A percentile compares a stretch with the other conserved stretches of the same genome.
These are phyloP conservation scores for Pelecanus crispus DNA, from an alignment of 2,113 vertebrate species.

Conservation along the genomic window DNA sequence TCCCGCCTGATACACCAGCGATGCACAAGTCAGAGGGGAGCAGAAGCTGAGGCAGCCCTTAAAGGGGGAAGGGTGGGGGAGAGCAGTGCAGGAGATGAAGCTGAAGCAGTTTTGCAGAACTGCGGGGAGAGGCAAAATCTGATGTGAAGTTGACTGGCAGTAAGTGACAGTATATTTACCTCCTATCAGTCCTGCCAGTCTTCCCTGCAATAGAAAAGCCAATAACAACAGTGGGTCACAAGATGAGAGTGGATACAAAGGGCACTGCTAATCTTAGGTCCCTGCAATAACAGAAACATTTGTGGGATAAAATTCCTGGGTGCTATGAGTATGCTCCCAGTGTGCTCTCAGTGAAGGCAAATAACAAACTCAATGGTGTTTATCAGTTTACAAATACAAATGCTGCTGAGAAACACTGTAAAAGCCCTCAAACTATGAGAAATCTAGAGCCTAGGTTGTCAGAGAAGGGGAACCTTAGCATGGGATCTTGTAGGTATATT, in stretches of 20 bases:
- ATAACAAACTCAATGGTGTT: not conserved
- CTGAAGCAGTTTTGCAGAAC: not conserved
- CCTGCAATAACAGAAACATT: not conserved
- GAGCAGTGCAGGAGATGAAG: not conserved
- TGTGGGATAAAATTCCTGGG: not conserved
- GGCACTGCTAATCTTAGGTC: not conserved
- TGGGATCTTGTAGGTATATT: rapidly evolving
- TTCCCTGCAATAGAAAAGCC: not conserved
- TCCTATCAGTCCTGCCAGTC: not conserved
- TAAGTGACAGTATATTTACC: not conserved
- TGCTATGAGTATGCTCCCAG: not conserved
- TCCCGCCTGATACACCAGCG: not conserved
- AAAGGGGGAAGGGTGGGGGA: not conserved
- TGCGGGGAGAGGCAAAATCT: not conserved
- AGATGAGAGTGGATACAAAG: not conserved
- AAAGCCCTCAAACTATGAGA: not conserved
- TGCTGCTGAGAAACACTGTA: not conserved
- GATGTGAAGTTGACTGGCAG: not conserved
- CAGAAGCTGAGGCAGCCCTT: not conserved
- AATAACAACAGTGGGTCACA: not conserved
- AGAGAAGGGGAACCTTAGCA: not conserved
- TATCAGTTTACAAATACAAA: not conserved
- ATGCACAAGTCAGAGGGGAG: not conserved
- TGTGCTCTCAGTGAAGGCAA: not conserved
- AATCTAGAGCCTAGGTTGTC: not conserved